These are phyloP conservation scores for Dermochelys coriacea DNA, from an alignment of 2,797 vertebrate genomes.

Conservation along the genomic window DNA sequence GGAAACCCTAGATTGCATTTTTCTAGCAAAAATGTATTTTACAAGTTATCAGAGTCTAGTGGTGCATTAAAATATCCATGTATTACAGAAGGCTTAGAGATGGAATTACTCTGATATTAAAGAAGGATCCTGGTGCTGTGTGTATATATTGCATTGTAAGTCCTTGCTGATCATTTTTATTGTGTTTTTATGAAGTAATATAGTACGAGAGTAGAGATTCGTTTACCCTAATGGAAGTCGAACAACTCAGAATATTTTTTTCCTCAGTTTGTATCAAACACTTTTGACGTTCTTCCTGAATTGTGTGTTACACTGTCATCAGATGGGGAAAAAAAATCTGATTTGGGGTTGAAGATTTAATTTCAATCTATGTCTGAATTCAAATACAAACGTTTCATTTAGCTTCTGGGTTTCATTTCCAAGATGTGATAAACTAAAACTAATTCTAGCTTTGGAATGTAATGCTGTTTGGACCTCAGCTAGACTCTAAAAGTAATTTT, in stretches of 20 bases:
- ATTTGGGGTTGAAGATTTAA: not conserved
- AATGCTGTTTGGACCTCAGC: not conserved
- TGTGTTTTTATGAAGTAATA: conserved; percentile 67
- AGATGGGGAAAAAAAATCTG: conserved; percentile 21
- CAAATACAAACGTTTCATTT: not conserved
- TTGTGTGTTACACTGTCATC: conserved; percentile 37
- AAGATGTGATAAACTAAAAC: not conserved
- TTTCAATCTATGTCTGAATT: conserved; percentile 40
- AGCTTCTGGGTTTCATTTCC: not conserved
- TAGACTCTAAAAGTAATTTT: conserved; percentile 3
- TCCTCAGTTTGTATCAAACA: not conserved
- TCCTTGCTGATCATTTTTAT: conserved; percentile 42
- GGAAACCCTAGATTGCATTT: conserved; percentile 19
- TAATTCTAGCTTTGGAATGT: conserved; percentile 1
- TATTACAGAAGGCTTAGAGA: conserved; percentile 56
- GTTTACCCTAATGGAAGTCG: conserved; percentile 34
- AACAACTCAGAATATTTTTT: conserved; percentile 36
- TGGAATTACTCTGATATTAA: conserved; percentile 53
- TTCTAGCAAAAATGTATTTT: not conserved
- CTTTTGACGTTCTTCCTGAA: not conserved
- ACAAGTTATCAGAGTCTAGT: not conserved
- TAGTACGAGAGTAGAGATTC: conserved; percentile 65
- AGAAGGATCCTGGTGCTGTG: conserved; percentile 27
- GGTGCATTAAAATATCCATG: conserved; percentile 39
- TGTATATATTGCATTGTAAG: not conserved